Evolutionary conservation across 1,140 invertebrate genomes (phyloP).

Genomic region (Nasonia longicornis): DNA sequence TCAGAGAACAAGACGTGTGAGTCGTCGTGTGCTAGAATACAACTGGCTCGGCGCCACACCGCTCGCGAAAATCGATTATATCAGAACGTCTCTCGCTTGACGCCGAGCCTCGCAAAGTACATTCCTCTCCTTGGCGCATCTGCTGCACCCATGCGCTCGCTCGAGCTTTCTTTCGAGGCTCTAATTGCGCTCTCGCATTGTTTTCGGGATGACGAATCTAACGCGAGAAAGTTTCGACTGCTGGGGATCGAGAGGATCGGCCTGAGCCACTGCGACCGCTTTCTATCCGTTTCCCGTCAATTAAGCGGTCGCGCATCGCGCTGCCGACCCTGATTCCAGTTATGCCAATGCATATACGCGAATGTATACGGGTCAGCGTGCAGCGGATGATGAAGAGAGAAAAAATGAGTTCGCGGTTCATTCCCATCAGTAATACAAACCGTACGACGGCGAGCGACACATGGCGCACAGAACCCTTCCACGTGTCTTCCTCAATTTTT

Average conservation of each 20-base stretch:
- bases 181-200: not conserved
- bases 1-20: not conserved
- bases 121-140: constrained; percentile 12
- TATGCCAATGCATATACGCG: constrained; percentile 24
- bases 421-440: no score
- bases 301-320: not conserved
- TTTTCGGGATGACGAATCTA: constrained; percentile 11
- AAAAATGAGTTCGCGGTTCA: no score
- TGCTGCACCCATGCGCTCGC: not conserved
- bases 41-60: constrained; percentile 32
- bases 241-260: not conserved
- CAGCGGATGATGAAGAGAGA: not conserved
- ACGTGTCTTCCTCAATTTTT: constrained; percentile 34
- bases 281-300: constrained; percentile 26
- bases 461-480: constrained; percentile 3
- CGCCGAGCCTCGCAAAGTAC: constrained; percentile 28
- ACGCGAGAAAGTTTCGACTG: constrained; percentile 3
- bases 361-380: not conserved
- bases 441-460: not conserved
- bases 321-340: constrained; percentile 40
- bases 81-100: not conserved
- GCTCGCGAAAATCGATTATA: constrained; percentile 25
- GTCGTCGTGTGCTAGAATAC: constrained; percentile 6
- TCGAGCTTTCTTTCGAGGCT: not conserved
- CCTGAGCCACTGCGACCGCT: not conserved